Base-by-base conservation (phyloP, 2,797 vertebrate genomes). In the Rhincodon typus region DNA sequence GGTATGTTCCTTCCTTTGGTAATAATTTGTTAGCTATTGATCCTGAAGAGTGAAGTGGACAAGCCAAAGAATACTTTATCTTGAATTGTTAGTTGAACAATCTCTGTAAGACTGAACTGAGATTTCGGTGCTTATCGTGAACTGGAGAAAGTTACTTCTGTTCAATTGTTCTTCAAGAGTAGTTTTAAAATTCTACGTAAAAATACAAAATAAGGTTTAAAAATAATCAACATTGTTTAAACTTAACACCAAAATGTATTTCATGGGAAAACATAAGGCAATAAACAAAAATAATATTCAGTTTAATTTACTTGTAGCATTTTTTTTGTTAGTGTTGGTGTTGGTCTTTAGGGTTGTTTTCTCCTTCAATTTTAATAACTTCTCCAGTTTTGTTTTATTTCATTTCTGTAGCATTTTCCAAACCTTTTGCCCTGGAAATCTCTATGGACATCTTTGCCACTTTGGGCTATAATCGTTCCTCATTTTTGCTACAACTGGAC, bases 401-500 rank as follows among this genome's bases (percentile, higher is more conserved):
- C 96, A 93, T 38, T 90, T 66, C 97, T 97, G 97, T 97, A 99
- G 97, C 98, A 99, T 96, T n/a, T n/a, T n/a, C n/a, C n/a, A n/a
- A n/a, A n/a, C n/a, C n/a, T n/a, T n/a, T n/a, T n/a, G n/a, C n/a
- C n/a, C 2, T 99, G 99, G 98, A 95, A 95, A n/a, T 97, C 98
- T 96, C 99, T 99, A 21, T 95, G 98, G 94, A 98, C 97, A 0
- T 99, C 99, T 0, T 25, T 96, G 91, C 98, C 99, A 0, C 97
- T 99, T 70, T 98, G 98, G 98, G 99, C 99, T 96, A 99, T 99
- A 0, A 98, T 99, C 3, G 98, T 99, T 95, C 98, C 99, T 96
- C 99, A 99, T 96, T 99, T 99, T 97, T 99, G 98, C 95, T 99
- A 99, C 96, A 99, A 99, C 96, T 99, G 99, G 99, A 99, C 98